A percentile compares a stretch with the other conserved stretches of the same genome.
These are phyloP conservation scores for Amiota minor DNA, from an alignment of 2,888 invertebrate genomes.

Conservation along the genomic window DNA sequence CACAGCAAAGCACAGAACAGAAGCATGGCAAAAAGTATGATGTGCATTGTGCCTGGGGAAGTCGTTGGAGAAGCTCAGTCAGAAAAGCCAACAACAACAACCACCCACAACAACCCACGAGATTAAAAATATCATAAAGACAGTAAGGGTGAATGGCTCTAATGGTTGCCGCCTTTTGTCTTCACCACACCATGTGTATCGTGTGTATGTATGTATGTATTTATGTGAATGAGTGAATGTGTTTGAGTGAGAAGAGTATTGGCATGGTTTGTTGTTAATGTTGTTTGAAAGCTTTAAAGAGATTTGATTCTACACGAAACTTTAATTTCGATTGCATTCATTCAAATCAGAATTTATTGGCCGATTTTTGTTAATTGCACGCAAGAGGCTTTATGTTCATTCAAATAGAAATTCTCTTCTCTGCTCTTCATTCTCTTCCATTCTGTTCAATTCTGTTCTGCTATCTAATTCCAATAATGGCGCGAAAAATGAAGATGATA, in stretches of 20 bases:
- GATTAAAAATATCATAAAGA: constrained; percentile 72
- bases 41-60: constrained; percentile 31
- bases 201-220: constrained; percentile 16
- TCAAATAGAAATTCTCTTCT: no score
- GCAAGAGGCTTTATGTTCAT: neutral
- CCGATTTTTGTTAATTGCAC: constrained; percentile 7
- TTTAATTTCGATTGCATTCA: no score
- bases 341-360: neutral
- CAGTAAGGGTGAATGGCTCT: constrained; percentile 70
- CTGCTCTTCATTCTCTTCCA: no score
- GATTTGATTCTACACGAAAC: no score
- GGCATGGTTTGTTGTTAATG: neutral
- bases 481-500: constrained; percentile 60
- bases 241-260: neutral
- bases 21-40: no score
- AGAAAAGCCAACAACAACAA: constrained; percentile 56
- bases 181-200: constrained; percentile 25
- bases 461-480: constrained; percentile 62
- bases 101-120: constrained; percentile 71
- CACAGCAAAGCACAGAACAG: constrained; percentile 8
- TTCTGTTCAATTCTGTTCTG: no score
- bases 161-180: constrained; percentile 54
- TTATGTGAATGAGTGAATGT: constrained; percentile 16
- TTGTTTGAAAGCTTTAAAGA: neutral
- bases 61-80: constrained; percentile 22